These are phyloP conservation scores for Hydrochoerus hydrochaeris DNA, from an alignment of 2,113 vertebrate genomes.

Conservation along the genomic window DNA sequence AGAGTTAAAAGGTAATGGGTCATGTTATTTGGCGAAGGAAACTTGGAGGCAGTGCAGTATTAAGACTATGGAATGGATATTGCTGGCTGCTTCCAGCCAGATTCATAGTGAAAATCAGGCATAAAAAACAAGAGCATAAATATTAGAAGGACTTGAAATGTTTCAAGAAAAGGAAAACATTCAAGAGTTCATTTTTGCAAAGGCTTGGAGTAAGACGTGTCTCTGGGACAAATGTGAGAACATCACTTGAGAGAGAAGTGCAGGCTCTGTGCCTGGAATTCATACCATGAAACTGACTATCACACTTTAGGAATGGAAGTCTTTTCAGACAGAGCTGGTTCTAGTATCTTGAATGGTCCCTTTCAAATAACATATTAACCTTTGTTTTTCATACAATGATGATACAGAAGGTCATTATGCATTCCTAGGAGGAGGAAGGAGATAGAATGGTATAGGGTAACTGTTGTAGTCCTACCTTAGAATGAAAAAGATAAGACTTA, in stretches of 20 bases:
- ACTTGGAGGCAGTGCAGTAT: neutral
- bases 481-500: neutral
- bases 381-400: neutral
- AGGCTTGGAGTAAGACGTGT: neutral
- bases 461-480: neutral
- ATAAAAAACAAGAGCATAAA: neutral
- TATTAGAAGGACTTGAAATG: neutral
- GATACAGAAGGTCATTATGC: neutral
- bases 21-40: neutral
- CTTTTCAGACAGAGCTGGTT: neutral
- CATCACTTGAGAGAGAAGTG: neutral
- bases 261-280: neutral
- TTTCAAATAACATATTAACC: neutral
- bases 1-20: neutral
- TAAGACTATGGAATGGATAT: neutral
- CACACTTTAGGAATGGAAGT: neutral
- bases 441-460: too few species aligned
- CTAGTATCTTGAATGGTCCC: neutral
- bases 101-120: neutral
- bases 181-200: neutral
- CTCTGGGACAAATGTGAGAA: neutral
- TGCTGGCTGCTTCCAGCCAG: neutral
- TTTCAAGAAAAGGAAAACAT: neutral
- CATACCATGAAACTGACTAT: neutral
- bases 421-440: neutral